Conservation (phyloP, 2,888 invertebrate genomes). For the Tigriopus californicus region DNA sequence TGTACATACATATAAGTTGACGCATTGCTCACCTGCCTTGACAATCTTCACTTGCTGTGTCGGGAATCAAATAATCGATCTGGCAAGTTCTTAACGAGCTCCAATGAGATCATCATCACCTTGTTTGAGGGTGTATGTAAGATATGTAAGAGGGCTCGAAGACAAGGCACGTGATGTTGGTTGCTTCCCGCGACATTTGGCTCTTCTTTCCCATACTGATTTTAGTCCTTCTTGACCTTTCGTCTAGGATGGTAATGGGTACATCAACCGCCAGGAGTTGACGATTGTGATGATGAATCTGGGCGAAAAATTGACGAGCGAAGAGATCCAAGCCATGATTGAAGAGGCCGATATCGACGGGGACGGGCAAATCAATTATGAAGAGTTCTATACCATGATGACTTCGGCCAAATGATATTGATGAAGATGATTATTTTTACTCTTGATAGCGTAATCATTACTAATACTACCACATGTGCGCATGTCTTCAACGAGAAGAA, state of each 20-base stretch:
- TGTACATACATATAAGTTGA: no score
- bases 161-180: background rate
- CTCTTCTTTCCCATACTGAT: background rate
- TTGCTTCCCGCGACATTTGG: background rate
- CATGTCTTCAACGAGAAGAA: no score
- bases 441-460: no score
- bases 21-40: no score
- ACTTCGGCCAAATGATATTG: background rate
- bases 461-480: no score
- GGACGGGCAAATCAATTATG: constrained; percentile 15
- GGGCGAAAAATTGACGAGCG: constrained; percentile 12
- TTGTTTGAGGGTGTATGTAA: no score
- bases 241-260: constrained; percentile 16
- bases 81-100: no score
- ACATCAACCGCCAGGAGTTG: constrained; percentile 15
- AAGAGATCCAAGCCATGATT: constrained; percentile 7
- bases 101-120: no score
- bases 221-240: background rate
- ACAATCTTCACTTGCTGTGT: no score
- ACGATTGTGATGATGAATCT: constrained; percentile 15
- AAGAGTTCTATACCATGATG: constrained; percentile 16
- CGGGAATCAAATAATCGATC: no score
- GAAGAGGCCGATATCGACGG: constrained; percentile 15
- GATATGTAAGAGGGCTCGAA: no score
- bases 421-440: background rate